Evolutionary conservation across 2,888 invertebrate species (phyloP), one percentile per base, ranked within the genome.

Genomic region (Marronus borbonicus): DNA sequence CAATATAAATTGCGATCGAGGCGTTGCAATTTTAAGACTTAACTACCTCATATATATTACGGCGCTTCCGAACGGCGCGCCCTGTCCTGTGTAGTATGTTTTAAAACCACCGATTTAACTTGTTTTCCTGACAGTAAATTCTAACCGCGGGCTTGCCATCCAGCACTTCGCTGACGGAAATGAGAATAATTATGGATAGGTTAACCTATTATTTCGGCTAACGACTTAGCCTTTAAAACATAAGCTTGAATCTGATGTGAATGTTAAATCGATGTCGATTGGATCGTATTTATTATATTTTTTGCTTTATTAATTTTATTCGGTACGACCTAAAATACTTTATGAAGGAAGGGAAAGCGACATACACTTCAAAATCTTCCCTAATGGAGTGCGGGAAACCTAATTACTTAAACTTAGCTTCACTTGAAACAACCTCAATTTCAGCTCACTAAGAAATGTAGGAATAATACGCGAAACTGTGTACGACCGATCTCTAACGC

Each of bases 41-140:
- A 76, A 76, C 76, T 76, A 68, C 76, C 66, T 36, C 66, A 44
- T 66, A 76, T 76, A 76, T 76, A 76, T 76, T 66, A 66, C 66
- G 66, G 66, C 52, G 66, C 55, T 76, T 76, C 66, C 66, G 76
- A 68, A 76, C 55, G 66, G 64, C 62, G 64, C 55, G 66, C 60
- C 36, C 39, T 68, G 55, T 17, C 28, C 55, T 66, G 62, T 66
- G 68, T 68, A 75, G 44, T 78, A 75, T 65, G 76, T 76, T 78
- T 78, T 78, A 78, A 76, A 78, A 76, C 78, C 76, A 76, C 78
- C 76, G 68, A 79, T 76, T 79, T 79, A 79, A 76, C 79, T 76
- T 79, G 65, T 76, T 76, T 69, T 76, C 76, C 78, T 76, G 78
- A 39, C 78, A 76, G 76, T 78, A 76, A 78, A 78, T 78, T 68